Base-by-base conservation (phyloP, 2,888 invertebrate species). In the Drosophila ustulata region DNA sequence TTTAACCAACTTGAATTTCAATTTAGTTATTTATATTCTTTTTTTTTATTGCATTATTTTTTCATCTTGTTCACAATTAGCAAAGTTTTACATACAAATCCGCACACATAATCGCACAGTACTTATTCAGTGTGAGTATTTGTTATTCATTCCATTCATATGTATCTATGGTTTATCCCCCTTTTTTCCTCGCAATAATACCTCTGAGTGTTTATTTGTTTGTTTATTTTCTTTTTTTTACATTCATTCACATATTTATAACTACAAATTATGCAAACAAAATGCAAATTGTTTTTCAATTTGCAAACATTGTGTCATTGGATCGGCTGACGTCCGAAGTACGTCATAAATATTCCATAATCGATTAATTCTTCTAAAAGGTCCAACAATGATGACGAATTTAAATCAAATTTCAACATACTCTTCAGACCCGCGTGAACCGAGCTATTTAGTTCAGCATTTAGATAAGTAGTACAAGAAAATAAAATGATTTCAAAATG, bases 311-410 rank as follows among this genome's bases (percentile, higher is more conserved):
- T 32, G 47, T 51, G 45, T 39, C 43, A 55, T 43, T 46, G 18
- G 7, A 58, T 65, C 58, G 52, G 45, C 37, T 47, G 57, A 23
- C 32, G 39, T 37, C 43, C 23, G 39, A 45, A 66, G 45, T 50
- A 68, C 59, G 84, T 71, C 52, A 71, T 65, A 75, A 84, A 72
- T 77, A 75, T 74, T 70, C 63, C 52, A 81, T 68, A 61, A 66
- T 68, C 66, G 32, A 71, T 73, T 82, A 68, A 65, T 70, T 70
- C 59, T 64, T 66, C 67, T 79, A 66, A 78, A 74, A 61, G 58
- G 72, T 77, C 79, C 89, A 89, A 87, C 88, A 84, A 75, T 71
- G 58, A 65, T 62, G 70, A 75, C 63, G 37, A 84, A 37, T 64
- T 56, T 34, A 65, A 82, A 69, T 75, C 28, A 55, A 64, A 66